Base-by-base conservation (phyloP, 2,113 vertebrate species). In the Peromyscus californicus region DNA sequence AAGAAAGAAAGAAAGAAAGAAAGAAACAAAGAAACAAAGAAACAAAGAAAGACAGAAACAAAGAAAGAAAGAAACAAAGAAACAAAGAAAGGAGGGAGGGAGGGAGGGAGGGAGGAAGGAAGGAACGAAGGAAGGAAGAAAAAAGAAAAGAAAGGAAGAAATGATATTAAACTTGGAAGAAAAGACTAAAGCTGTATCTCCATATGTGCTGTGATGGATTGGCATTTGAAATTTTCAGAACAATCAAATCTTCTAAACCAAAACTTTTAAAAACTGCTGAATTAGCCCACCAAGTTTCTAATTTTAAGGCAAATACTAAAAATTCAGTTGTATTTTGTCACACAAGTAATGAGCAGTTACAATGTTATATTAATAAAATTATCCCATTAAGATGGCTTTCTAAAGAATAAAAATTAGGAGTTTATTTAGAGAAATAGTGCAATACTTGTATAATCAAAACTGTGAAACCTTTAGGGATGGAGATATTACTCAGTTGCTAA, bases 291-390 rank as follows among this genome's bases (percentile, higher is more conserved):
- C 6, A 79, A 61, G 61, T 10, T 61, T 54, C 70, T 79, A 59
- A 4, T 61, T 91, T 67, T 1, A 93, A 79, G 29, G 63, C 65
- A 21, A 89, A 45, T 75, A 79, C 24, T 79, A 11, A 88, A 42
- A 33, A 82, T 17, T 54, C 13, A 63, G 57, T 76, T 76, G 4
- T 72, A 83, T 89, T 88, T 61, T 96, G 11, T 16, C 48, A 89
- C 6, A 78, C 0, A 78, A 51, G 3, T 1, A 72, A 36, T 59
- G 19, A 82, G 11, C 9, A 82, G 36, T 72, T 75, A 72, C 24
- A 12, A 84, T 91, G 61, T 93, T 9, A 67, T 88, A 82, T 88
- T n/a, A n/a, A n/a, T 75, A 88, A 96, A 95, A 84, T 19, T 87
- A 84, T 63, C 63, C 0, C 3, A 95, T 89, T 89, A 31, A 0